phyloP scores from a whole-genome alignment of 2,797 vertebrate genomes.

The Australoheros facetus region DNA sequence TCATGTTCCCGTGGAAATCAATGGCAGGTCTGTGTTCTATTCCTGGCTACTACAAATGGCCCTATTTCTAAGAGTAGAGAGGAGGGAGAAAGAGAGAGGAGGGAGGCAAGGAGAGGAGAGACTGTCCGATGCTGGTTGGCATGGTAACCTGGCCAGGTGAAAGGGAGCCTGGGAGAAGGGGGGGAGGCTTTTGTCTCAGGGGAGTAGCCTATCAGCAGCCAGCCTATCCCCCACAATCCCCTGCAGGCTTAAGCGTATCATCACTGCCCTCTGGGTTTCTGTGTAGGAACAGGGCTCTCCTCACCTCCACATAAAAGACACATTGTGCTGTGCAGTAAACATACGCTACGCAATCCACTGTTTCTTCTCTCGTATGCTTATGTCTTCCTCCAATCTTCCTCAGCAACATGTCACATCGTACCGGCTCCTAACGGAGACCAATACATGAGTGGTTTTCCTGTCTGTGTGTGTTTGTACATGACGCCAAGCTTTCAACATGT shows the following conservation, averaged over 20 bases:
- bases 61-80: conserved; percentile 70
- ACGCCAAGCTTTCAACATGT: not conserved
- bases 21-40: conserved; percentile 80
- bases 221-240: conserved; percentile 75
- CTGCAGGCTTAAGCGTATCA: conserved; percentile 75
- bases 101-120: conserved; percentile 52
- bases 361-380: conserved; percentile 8
- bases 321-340: conserved; percentile 42
- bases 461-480: not conserved
- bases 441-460: not conserved
- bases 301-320: conserved; percentile 66
- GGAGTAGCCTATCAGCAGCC: conserved; percentile 78
- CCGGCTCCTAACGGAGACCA: not conserved
- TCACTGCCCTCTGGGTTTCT: conserved; percentile 79
- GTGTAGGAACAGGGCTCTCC: conserved; percentile 74
- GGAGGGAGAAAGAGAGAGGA: conserved; percentile 35
- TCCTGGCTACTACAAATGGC: conserved; percentile 79
- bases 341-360: not conserved
- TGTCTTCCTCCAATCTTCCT: conserved; percentile 12
- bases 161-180: conserved; percentile 77
- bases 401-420: conserved; percentile 11
- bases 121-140: conserved; percentile 82
- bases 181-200: conserved; percentile 71
- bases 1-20: conserved; percentile 76
- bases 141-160: conserved; percentile 87